Evolutionary conservation across 1,140 invertebrate genomes (phyloP).

Genomic region (Chironomus striatipennis): DNA sequence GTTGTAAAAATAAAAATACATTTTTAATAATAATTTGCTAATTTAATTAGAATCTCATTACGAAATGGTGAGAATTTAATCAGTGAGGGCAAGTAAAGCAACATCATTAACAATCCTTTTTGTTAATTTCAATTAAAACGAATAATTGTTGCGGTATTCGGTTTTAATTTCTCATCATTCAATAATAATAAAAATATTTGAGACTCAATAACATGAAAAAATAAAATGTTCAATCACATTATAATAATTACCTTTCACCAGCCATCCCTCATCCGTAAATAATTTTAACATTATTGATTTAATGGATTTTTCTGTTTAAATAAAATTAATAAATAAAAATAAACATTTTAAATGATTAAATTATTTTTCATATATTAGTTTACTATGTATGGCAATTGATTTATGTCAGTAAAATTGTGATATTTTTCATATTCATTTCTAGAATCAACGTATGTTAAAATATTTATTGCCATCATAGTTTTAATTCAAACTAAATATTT

Average conservation of each 20-base stretch:
- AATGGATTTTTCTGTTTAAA: not conserved
- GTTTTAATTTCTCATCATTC: conserved; percentile 19
- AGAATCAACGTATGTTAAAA: conserved; percentile 17
- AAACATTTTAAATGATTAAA: not conserved
- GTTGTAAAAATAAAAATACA: not conserved
- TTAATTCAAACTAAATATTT: not conserved
- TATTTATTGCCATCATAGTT: conserved; percentile 1
- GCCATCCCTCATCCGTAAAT: not conserved
- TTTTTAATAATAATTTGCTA: not conserved
- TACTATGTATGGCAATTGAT: not conserved
- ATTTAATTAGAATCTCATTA: not conserved
- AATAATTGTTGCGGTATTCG: conserved; percentile 17
- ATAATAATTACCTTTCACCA: not conserved
- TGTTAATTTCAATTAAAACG: conserved; percentile 20
- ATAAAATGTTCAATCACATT: not conserved
- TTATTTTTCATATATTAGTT: not conserved
- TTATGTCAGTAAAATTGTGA: not conserved
- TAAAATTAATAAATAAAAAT: not conserved
- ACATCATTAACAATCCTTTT: conserved; percentile 13
- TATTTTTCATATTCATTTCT: not conserved
- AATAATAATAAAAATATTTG: conserved; percentile 11
- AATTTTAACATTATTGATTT: not conserved
- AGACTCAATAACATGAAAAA: not conserved
- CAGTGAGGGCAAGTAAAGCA: conserved; percentile 23
- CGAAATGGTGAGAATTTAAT: not conserved